These are phyloP conservation scores for Lottia gigantea DNA, from an alignment of 2,888 invertebrate species.

Conservation along the genomic window DNA sequence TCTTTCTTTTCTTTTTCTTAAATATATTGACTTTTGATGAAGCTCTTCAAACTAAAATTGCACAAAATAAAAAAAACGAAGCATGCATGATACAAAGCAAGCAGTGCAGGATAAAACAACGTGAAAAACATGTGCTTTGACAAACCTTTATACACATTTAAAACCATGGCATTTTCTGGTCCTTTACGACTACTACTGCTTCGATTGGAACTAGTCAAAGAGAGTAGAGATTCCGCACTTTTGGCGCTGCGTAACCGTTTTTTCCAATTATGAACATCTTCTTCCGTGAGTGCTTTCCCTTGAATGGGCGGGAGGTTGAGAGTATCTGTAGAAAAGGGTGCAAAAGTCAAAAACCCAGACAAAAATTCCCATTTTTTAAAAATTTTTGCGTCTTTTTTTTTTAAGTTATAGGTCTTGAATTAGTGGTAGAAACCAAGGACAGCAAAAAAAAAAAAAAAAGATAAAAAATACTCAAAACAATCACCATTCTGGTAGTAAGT, in stretches of 20 bases:
- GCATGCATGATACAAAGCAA: too few relatives aligned
- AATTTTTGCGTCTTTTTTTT: too few relatives aligned
- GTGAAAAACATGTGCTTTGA: not conserved
- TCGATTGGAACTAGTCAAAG: constrained; percentile 37
- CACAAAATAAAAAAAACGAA: too few relatives aligned
- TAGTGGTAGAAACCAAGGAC: too few relatives aligned
- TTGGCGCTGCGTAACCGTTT: constrained; percentile 57
- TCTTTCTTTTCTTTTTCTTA: too few relatives aligned
- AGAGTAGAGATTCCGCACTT: constrained; percentile 59
- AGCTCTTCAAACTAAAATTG: too few relatives aligned
- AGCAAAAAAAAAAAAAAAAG: too few relatives aligned
- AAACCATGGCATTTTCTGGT: constrained; percentile 23
- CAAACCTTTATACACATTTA: constrained; percentile 30
- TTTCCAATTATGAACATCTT: constrained; percentile 63
- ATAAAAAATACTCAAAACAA: too few relatives aligned
- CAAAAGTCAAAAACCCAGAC: not conserved
- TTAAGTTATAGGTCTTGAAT: too few relatives aligned
- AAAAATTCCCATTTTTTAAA: too few relatives aligned
- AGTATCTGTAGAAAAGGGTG: constrained; percentile 16
- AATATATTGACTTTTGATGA: too few relatives aligned
- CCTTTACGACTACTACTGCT: constrained; percentile 28
- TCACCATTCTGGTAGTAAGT: not conserved
- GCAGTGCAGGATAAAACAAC: too few relatives aligned
- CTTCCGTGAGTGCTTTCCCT: constrained; percentile 58
- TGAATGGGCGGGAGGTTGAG: constrained; percentile 28